These are phyloP conservation scores for Leptarthrus brevirostris DNA, from an alignment of 2,888 invertebrate genomes.

Conservation along the genomic window DNA sequence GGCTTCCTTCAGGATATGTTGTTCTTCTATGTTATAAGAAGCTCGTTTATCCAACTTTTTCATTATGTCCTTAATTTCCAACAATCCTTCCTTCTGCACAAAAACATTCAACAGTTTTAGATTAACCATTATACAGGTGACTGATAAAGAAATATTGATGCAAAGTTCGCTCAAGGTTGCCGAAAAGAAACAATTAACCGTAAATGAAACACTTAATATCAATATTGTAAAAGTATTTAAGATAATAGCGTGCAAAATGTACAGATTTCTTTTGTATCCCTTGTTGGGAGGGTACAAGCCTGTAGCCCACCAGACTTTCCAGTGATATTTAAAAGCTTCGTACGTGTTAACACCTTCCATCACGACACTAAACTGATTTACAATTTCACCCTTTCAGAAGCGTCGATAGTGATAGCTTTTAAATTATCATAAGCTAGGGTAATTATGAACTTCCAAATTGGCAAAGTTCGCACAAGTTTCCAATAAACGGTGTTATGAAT, in stretches of 20 bases:
- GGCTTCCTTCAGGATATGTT: constrained; percentile 55
- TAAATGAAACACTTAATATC: constrained; percentile 61
- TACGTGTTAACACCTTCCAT: too few relatives aligned
- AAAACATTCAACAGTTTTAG: constrained; percentile 62
- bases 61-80: constrained; percentile 57
- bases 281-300: constrained; percentile 58
- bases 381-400: too few relatives aligned
- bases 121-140: constrained; percentile 61
- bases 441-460: too few relatives aligned
- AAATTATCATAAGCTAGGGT: too few relatives aligned
- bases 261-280: constrained; percentile 51
- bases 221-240: constrained; percentile 60
- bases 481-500: too few relatives aligned
- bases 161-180: constrained; percentile 59
- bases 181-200: constrained; percentile 59
- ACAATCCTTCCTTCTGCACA: constrained; percentile 58
- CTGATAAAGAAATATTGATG: constrained; percentile 62
- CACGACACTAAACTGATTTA: too few relatives aligned
- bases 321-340: constrained; percentile 61
- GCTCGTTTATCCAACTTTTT: constrained; percentile 57
- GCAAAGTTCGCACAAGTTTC: too few relatives aligned
- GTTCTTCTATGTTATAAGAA: constrained; percentile 54
- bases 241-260: constrained; percentile 55
- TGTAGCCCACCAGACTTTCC: constrained; percentile 61
- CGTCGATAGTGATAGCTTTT: too few relatives aligned